Conservation (phyloP, 2,888 invertebrate genomes). For the Epinotia demarniana region DNA sequence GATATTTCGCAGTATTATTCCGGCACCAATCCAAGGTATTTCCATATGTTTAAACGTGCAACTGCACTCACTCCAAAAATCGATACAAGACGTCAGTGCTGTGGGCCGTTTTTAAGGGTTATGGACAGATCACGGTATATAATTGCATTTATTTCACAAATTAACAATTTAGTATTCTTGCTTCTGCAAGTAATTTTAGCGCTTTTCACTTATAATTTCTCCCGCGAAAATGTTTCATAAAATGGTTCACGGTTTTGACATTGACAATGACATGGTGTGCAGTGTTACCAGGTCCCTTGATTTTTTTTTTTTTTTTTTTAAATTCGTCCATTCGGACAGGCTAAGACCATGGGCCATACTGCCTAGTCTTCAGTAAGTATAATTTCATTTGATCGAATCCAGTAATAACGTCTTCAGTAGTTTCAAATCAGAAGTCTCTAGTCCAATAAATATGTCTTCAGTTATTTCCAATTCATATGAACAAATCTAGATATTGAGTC, state of each 20-base stretch:
- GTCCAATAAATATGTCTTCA: no score
- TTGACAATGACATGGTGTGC: neutral
- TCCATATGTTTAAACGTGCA: conserved; percentile 3
- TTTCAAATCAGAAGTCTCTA: no score
- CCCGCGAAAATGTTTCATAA: conserved; percentile 20
- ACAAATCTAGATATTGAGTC: no score
- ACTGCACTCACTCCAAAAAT: conserved; percentile 15
- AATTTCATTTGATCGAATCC: no score
- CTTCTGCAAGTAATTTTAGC: neutral
- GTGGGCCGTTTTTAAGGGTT: neutral
- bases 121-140: neutral
- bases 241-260: neutral
- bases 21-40: neutral
- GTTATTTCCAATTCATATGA: no score
- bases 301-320: no score
- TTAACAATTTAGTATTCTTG: neutral
- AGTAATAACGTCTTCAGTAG: no score
- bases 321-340: no score
- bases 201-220: conserved; percentile 13
- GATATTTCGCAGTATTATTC: neutral
- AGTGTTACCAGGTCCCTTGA: no score
- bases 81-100: conserved; percentile 17
- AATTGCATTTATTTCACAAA: neutral
- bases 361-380: no score
- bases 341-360: no score